Percentiles rank a stretch among this genome's conserved stretches.
Conservation (phyloP, 1,140 invertebrate species). For the Drosophila persimilis region DNA sequence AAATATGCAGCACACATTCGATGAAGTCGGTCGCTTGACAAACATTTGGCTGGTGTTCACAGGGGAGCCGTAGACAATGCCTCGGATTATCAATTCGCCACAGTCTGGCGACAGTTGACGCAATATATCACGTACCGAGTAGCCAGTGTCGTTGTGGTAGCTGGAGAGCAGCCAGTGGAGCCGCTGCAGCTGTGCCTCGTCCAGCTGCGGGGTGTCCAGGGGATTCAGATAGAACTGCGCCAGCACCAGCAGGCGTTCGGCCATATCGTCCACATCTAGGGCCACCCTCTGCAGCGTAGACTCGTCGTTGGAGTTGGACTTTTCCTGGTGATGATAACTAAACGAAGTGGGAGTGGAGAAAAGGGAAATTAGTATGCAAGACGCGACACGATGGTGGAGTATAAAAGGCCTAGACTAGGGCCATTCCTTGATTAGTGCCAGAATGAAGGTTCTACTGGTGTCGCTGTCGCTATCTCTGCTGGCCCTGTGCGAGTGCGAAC, state of each 20-base stretch:
- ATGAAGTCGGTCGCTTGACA: constrained; percentile 63
- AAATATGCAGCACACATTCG: constrained; percentile 78
- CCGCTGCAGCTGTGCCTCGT: constrained; percentile 41
- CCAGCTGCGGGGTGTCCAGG: constrained; percentile 43
- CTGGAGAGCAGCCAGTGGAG: constrained; percentile 61
- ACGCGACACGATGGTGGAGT: constrained; percentile 16
- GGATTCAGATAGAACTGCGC: constrained; percentile 65
- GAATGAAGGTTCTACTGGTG: constrained; percentile 36
- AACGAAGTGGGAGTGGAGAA: constrained; percentile 9
- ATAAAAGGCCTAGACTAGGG: constrained; percentile 22
- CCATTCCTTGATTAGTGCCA: constrained; percentile 24
- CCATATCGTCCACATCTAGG: constrained; percentile 48
- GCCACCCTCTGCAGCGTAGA: constrained; percentile 35
- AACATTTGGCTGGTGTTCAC: constrained; percentile 66
- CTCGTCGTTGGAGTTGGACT: constrained; percentile 7
- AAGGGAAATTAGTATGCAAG: constrained; percentile 56
- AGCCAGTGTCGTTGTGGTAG: constrained; percentile 58
- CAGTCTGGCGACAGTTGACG: constrained; percentile 67
- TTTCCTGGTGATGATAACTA: constrained; percentile 65
- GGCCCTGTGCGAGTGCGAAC: constrained; percentile 14
- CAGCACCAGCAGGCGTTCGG: constrained; percentile 57
- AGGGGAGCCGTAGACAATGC: constrained; percentile 61
- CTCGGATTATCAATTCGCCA: constrained; percentile 62
- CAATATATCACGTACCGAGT: constrained; percentile 71
- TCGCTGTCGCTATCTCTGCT: constrained; percentile 11